phyloP scores from a whole-genome alignment of 2,113 vertebrate genomes.

The Vidua chalybeata region DNA sequence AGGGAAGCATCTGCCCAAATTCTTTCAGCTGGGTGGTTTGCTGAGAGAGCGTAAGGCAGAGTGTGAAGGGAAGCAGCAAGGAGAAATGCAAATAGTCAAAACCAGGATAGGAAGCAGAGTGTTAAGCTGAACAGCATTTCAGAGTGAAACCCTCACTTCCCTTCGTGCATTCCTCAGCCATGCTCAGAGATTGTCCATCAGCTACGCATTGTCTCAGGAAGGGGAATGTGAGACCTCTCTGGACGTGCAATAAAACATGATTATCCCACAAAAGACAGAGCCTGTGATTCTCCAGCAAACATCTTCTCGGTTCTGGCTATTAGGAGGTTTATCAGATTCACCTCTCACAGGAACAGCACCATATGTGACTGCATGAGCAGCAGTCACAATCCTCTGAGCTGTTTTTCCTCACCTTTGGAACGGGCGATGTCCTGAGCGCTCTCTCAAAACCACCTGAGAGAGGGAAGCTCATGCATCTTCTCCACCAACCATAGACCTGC shows the following conservation, averaged over 20 bases:
- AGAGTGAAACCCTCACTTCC: neutral
- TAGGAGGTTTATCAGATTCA: neutral
- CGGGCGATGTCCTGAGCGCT: accelerated
- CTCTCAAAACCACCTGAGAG: neutral
- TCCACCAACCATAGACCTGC: neutral
- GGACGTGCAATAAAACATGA: neutral
- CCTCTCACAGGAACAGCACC: neutral
- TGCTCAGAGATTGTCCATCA: neutral
- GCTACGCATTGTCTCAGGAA: accelerated
- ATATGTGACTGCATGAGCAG: neutral
- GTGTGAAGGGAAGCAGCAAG: neutral
- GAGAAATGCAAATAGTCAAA: neutral
- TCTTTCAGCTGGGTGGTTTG: neutral
- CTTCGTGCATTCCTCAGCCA: neutral
- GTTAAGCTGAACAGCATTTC: neutral
- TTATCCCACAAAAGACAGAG: neutral
- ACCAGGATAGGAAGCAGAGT: neutral
- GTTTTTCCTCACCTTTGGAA: neutral
- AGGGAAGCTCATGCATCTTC: neutral
- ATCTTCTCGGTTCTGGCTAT: neutral
- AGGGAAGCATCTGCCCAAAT: neutral
- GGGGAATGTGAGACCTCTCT: neutral
- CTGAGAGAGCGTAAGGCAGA: neutral
- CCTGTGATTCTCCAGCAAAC: neutral
- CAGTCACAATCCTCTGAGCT: neutral